Base-by-base conservation (phyloP, 2,797 vertebrate species). In the Adrianichthys oophorus region DNA sequence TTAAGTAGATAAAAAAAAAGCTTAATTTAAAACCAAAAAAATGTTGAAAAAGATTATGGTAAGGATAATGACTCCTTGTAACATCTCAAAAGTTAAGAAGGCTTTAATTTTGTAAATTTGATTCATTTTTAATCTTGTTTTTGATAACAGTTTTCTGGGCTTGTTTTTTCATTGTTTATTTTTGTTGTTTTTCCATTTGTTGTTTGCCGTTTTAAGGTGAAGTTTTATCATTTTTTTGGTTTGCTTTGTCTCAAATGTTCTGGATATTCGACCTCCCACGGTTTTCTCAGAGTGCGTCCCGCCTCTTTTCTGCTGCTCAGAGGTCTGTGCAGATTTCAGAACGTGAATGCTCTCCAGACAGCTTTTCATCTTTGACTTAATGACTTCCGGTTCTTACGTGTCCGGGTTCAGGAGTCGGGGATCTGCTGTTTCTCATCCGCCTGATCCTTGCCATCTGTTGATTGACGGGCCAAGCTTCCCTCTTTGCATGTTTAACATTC, bases 341-440 rank as follows among this genome's bases (percentile, higher is more conserved):
- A 50, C 4, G 24, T 63, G 45, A 62, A 24, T n/a, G 5, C 23
- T 46, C 62, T 41, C 23, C 59, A 42, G 23, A 8, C 50, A n/a
- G 17, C 54, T 66, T 60, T 43, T 24, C 40, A 58, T 44, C 46
- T n/a, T 19, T 19, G 13, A 57, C 18, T 29, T 41, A 12, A 40
- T 7, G 47, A 58, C 66, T 52, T 55, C 59, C 23, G 5, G 29
- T 44, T 58, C 14, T 60, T 65, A 18, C 14, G 17, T 56, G 46
- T 41, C 29, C 7, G 15, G n/a, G 5, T 47, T 5, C 18, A 6
- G 18, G 52, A 53, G 29, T 21, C 21, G 3, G 5, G 15, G n/a
- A 14, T 45, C 55, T 68, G 55, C 15, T 5, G n/a, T 24, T 74
- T 49, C 44, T 59, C 50, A 53, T 44, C 17, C 52, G 49, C 21